phyloP scores from a whole-genome alignment of 2,888 invertebrate species.

The Marasmarcha lunaedactyla region DNA sequence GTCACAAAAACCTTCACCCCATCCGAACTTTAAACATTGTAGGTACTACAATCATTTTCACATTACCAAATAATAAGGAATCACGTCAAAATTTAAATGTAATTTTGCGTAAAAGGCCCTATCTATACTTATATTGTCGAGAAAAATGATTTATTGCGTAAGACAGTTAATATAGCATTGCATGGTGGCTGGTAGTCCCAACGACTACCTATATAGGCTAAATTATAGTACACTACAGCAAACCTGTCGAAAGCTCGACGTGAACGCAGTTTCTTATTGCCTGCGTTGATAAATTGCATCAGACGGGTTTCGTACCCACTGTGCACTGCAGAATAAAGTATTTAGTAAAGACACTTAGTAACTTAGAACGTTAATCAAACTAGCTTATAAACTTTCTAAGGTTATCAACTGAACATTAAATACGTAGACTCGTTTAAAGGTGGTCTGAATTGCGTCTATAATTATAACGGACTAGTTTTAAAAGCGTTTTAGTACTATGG shows the following conservation, averaged over 20 bases:
- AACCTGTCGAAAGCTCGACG: conserved; percentile 17
- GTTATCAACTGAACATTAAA: not conserved
- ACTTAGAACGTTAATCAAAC: no score
- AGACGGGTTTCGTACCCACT: conserved; percentile 20
- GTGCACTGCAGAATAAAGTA: conserved; percentile 2
- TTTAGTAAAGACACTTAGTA: no score
- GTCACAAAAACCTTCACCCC: no score
- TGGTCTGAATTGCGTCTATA: no score
- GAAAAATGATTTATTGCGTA: conserved; percentile 28
- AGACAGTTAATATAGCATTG: conserved; percentile 13
- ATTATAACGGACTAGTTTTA: no score
- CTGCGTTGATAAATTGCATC: conserved; percentile 34
- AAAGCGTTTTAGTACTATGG: no score
- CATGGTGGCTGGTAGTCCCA: conserved; percentile 6
- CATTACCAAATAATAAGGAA: not conserved
- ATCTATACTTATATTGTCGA: no score
- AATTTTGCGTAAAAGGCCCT: no score
- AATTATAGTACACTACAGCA: conserved; percentile 1
- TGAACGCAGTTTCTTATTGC: conserved; percentile 24
- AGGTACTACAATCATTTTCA: conserved; percentile 1
- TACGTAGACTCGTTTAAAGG: no score
- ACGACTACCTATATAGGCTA: conserved; percentile 5
- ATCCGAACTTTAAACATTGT: no score
- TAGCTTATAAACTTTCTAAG: conserved; percentile 10
- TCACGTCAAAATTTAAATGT: no score